A percentile compares a stretch with the other conserved stretches of the same genome.
These are phyloP conservation scores for Morone chrysops DNA, from an alignment of 2,113 vertebrate genomes.

Conservation along the genomic window DNA sequence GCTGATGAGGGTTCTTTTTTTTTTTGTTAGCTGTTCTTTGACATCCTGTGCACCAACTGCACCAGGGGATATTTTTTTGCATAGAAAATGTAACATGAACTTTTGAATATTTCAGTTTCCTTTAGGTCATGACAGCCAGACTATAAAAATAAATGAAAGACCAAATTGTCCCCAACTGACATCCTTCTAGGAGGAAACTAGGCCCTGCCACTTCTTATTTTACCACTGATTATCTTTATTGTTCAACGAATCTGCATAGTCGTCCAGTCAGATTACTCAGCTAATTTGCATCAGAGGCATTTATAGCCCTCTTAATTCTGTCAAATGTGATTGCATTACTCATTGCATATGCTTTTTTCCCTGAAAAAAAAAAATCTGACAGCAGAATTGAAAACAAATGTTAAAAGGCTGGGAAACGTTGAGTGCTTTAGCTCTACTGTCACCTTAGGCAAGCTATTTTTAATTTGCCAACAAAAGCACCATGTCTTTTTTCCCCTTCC, in stretches of 20 bases:
- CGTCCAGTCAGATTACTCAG: constrained; percentile 36
- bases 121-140: constrained; percentile 19
- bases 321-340: constrained; percentile 60
- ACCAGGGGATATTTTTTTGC: constrained; percentile 5
- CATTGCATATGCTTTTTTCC: constrained; percentile 3
- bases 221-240: constrained; percentile 28
- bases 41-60: constrained; percentile 10
- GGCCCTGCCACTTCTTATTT: constrained; percentile 31
- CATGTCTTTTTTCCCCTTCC: constrained; percentile 1
- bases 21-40: background rate
- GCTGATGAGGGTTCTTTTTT: constrained; percentile 35
- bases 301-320: constrained; percentile 53
- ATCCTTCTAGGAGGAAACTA: constrained; percentile 8
- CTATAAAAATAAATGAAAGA: constrained; percentile 15
- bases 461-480: constrained; percentile 74
- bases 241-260: constrained; percentile 25
- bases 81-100: background rate
- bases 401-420: constrained; percentile 44
- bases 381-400: constrained; percentile 59
- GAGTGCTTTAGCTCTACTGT: constrained; percentile 58
- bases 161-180: constrained; percentile 31
- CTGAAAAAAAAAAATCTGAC: constrained; percentile 9
- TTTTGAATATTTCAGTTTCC: constrained; percentile 23
- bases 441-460: constrained; percentile 76
- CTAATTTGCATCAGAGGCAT: constrained; percentile 45